Conservation (phyloP, 2,113 vertebrate genomes). For the Ceyx margarethae region DNA sequence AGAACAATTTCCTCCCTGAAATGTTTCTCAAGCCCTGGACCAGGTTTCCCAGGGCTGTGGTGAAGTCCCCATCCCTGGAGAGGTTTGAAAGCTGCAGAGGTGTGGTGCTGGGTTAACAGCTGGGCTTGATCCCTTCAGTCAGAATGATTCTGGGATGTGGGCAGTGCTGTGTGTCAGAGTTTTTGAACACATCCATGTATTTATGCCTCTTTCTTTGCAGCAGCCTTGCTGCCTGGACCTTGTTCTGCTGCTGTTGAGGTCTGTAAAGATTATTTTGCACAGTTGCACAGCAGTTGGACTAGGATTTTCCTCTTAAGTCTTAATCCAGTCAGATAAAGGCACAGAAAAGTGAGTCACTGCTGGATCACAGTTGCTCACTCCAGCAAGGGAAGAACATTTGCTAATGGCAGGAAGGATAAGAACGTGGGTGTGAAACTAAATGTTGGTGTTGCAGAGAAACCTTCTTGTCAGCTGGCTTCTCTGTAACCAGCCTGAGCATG, state of each 20-base stretch:
- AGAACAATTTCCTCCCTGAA: too few relatives aligned
- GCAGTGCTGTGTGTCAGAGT: neutral
- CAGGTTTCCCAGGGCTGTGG: too few relatives aligned
- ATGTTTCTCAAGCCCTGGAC: too few relatives aligned
- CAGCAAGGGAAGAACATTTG: neutral
- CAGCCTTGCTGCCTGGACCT: neutral
- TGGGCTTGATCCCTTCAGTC: too few relatives aligned
- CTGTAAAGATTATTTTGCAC: neutral
- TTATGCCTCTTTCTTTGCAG: neutral
- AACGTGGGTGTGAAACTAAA: neutral
- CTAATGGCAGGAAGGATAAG: conserved; percentile 18
- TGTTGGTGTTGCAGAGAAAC: neutral
- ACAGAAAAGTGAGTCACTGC: neutral
- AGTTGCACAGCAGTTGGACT: neutral
- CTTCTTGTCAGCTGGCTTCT: neutral
- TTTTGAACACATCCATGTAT: fast-evolving
- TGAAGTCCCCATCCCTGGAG: too few relatives aligned
- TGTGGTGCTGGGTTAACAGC: too few relatives aligned
- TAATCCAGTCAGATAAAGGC: neutral
- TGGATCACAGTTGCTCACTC: neutral
- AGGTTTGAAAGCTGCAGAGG: too few relatives aligned
- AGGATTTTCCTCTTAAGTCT: neutral
- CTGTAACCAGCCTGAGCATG: neutral
- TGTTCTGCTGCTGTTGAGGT: neutral
- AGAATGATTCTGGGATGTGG: too few relatives aligned